phyloP scores from a whole-genome alignment of 2,113 vertebrate genomes.

The Etheostoma spectabile region DNA sequence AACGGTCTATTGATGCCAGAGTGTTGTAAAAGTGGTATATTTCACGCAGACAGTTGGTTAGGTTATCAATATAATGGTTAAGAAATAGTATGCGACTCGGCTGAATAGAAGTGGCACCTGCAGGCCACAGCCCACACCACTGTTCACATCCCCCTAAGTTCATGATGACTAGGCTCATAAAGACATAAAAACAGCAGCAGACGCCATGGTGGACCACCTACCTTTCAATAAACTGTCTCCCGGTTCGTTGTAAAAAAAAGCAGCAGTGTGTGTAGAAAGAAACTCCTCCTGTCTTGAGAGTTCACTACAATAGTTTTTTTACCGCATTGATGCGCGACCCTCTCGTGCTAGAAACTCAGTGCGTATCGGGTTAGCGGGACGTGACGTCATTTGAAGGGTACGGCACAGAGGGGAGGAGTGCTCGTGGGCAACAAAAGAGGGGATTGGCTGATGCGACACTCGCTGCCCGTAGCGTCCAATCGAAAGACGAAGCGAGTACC shows the following conservation, averaged over 20 bases:
- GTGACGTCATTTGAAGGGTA: constrained; percentile 62
- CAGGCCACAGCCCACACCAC: constrained; percentile 65
- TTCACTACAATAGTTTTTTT: constrained; percentile 39
- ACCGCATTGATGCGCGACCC: constrained; percentile 45
- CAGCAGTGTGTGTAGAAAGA: not conserved
- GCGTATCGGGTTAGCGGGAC: constrained; percentile 35
- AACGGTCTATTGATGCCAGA: not conserved
- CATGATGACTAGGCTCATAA: constrained; percentile 33
- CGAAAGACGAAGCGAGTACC: not conserved
- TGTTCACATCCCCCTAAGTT: constrained; percentile 39
- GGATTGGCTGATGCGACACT: constrained; percentile 46
- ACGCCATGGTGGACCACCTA: constrained; percentile 16
- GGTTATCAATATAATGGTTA: not conserved
- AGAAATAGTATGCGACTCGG: not conserved
- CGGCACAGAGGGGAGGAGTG: not conserved
- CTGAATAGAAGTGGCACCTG: constrained; percentile 50
- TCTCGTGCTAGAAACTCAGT: constrained; percentile 2
- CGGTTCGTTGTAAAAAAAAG: not conserved
- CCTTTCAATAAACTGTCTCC: constrained; percentile 39
- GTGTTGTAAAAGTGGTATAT: not conserved
- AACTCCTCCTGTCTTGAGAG: not conserved
- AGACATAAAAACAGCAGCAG: not conserved
- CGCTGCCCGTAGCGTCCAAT: constrained; percentile 39
- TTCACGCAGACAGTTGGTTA: not conserved
- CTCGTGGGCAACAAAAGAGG: not conserved